These are phyloP conservation scores for Poeciliopsis turneri DNA, from an alignment of 2,797 vertebrate species.

Conservation along the genomic window DNA sequence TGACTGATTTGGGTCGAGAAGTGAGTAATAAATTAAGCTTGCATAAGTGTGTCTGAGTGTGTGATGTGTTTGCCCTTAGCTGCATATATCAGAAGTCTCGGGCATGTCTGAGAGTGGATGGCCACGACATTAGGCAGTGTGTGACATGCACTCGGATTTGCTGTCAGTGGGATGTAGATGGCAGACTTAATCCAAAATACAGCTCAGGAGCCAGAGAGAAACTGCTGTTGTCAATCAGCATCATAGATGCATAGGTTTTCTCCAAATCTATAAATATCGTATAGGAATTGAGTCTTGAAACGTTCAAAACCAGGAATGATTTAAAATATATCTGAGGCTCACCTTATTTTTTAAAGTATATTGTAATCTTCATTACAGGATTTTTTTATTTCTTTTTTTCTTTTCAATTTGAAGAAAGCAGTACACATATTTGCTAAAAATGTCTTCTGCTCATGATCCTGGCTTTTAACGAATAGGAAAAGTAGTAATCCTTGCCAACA, in stretches of 20 bases:
- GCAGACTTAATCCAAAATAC: slow-evolving; percentile 41
- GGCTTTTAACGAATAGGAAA: background rate
- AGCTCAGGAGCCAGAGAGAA: slow-evolving; percentile 35
- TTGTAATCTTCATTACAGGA: background rate
- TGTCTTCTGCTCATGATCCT: background rate
- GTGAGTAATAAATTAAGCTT: slow-evolving; percentile 74
- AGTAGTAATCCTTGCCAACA: background rate
- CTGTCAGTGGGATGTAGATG: slow-evolving; percentile 54
- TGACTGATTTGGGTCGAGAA: slow-evolving; percentile 80
- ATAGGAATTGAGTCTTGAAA: slow-evolving; percentile 9
- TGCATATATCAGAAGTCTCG: slow-evolving; percentile 47
- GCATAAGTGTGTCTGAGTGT: slow-evolving; percentile 46
- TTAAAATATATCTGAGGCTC: background rate
- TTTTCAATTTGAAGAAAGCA: background rate
- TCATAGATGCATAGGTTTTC: slow-evolving; percentile 19
- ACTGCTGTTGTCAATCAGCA: slow-evolving; percentile 33
- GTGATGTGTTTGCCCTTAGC: slow-evolving; percentile 52
- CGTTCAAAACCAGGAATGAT: background rate
- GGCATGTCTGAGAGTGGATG: slow-evolving; percentile 53
- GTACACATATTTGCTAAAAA: background rate
- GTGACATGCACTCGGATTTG: slow-evolving; percentile 55
- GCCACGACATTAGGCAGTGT: slow-evolving; percentile 52
- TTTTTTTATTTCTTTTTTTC: no score
- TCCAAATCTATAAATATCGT: slow-evolving; percentile 28
- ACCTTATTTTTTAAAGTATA: background rate